Evolutionary conservation across 2,797 vertebrate species (phyloP).

Genomic region (Hydrocynus forskahlii): DNA sequence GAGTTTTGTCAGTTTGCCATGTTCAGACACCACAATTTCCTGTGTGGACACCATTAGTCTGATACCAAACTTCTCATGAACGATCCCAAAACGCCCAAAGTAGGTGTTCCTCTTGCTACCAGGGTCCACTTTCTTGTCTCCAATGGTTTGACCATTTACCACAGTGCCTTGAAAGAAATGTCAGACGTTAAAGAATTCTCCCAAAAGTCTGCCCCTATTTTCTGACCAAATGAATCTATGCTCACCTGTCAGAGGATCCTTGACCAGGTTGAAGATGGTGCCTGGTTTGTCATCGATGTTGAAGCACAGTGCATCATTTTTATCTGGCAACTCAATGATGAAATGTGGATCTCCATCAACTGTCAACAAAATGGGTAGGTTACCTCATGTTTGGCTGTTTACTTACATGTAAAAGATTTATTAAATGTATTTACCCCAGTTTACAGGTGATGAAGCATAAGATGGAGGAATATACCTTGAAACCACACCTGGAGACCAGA

Average conservation of each 20-base stretch:
- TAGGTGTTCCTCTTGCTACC: conserved; percentile 79
- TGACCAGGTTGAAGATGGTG: conserved; percentile 78
- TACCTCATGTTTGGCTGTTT: no score
- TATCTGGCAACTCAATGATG: conserved; percentile 76
- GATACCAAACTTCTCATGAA: conserved; percentile 75
- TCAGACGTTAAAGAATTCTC: no score
- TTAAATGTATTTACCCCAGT: no score
- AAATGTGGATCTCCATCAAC: conserved; percentile 86
- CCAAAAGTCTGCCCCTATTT: no score
- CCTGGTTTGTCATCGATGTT: conserved; percentile 74
- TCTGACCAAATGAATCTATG: no score
- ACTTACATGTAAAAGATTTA: no score
- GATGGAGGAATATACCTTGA: no score
- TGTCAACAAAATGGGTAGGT: no score
- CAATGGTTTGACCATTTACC: conserved; percentile 88
- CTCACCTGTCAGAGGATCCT: conserved; percentile 82
- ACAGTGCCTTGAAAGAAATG: conserved; percentile 75
- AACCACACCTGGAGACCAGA: no score
- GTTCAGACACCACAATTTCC: conserved; percentile 76
- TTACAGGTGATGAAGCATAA: no score
- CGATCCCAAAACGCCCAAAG: conserved; percentile 88
- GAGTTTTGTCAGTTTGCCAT: conserved; percentile 69
- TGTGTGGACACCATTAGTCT: conserved; percentile 83
- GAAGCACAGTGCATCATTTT: conserved; percentile 81
- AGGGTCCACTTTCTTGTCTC: conserved; percentile 75